phyloP scores from a whole-genome alignment of 2,113 vertebrate genomes.

The Paralichthys olivaceus region DNA sequence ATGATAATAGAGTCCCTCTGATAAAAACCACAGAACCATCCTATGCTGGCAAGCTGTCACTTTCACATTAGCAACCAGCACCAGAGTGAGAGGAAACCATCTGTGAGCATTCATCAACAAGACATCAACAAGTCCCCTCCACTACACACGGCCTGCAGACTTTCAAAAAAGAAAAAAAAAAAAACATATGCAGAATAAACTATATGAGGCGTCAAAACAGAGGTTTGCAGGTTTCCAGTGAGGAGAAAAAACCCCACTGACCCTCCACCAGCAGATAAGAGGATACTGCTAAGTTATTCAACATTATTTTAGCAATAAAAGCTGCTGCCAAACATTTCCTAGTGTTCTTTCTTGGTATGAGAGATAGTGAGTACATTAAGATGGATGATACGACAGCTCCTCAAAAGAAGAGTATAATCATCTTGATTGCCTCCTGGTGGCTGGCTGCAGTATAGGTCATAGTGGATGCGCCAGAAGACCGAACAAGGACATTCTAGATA shows the following conservation, averaged over 20 bases:
- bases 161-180: slow-evolving; percentile 22
- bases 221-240: neutral
- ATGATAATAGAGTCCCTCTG: slow-evolving; percentile 55
- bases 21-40: slow-evolving; percentile 35
- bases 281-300: neutral
- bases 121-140: slow-evolving; percentile 62
- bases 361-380: neutral
- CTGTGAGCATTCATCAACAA: slow-evolving; percentile 71
- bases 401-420: no score
- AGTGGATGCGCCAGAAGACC: no score
- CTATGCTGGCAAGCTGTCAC: slow-evolving; percentile 62
- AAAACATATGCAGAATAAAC: slow-evolving; percentile 17
- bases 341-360: neutral
- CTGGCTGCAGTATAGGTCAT: no score
- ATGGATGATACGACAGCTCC: neutral
- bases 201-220: neutral
- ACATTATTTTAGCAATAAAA: slow-evolving; percentile 14
- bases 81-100: slow-evolving; percentile 66
- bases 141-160: slow-evolving; percentile 18
- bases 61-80: slow-evolving; percentile 69
- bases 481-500: no score
- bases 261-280: neutral
- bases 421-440: no score
- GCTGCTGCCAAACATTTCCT: slow-evolving; percentile 1
- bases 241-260: neutral